A percentile compares a stretch with the other conserved stretches of the same genome.
phyloP scores from a whole-genome alignment of 2,113 vertebrate genomes.

The Gulo gulo region DNA sequence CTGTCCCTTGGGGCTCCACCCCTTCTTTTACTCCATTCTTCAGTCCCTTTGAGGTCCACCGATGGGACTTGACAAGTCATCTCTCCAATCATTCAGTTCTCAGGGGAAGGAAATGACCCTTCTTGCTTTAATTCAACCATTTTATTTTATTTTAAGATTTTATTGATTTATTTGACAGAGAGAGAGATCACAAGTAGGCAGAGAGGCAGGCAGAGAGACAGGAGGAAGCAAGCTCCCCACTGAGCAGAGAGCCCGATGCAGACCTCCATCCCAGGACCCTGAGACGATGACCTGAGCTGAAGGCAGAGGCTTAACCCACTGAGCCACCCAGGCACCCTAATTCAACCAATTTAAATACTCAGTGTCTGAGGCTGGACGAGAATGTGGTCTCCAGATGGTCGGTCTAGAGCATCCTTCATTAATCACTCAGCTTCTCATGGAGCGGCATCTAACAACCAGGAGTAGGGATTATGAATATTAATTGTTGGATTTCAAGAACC shows the following conservation, averaged over 20 bases:
- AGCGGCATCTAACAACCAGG: not conserved
- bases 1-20: not conserved
- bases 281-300: no score
- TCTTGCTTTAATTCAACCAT: not conserved
- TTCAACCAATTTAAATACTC: not conserved
- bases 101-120: not conserved
- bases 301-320: no score
- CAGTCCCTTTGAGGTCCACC: not conserved
- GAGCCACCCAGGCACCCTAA: not conserved
- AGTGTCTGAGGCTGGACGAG: not conserved
- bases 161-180: no score
- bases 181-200: no score
- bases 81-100: not conserved
- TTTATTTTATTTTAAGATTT: not conserved
- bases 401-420: not conserved
- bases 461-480: not conserved
- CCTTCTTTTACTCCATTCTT: not conserved
- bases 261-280: no score
- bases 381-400: not conserved
- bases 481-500: not conserved
- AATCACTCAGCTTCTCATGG: not conserved
- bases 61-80: not conserved
- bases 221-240: no score
- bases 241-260: no score
- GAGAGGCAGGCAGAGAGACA: no score